Evolutionary conservation across 2,888 invertebrate species (phyloP).

Genomic region (Galeopsomyia nigrocyanea): DNA sequence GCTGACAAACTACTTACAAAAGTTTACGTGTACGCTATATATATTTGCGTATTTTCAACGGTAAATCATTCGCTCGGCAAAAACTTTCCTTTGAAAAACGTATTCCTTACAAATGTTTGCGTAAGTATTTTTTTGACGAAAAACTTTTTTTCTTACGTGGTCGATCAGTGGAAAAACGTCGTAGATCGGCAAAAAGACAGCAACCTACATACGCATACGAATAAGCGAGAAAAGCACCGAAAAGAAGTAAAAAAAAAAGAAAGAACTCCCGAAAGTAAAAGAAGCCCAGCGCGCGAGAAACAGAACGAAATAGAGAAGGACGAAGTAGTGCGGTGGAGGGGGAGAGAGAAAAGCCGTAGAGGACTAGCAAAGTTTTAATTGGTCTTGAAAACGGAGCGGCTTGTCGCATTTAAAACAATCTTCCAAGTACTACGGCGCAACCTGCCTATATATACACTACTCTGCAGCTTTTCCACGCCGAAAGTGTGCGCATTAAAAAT

Average conservation of each 20-base stretch:
- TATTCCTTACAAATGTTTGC: too few relatives aligned
- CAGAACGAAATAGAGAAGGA: constrained; percentile 18
- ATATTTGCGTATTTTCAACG: too few relatives aligned
- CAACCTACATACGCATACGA: constrained; percentile 19
- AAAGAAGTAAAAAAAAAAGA: constrained; percentile 24
- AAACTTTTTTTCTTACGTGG: too few relatives aligned
- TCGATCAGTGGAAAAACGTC: too few relatives aligned
- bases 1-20: constrained; percentile 3
- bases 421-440: constrained; percentile 22
- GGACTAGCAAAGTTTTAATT: constrained; percentile 61
- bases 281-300: constrained; percentile 14
- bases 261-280: constrained; percentile 10
- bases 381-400: constrained; percentile 61
- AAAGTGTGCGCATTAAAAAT: constrained; percentile 31
- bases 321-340: constrained; percentile 2
- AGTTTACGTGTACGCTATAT: background rate
- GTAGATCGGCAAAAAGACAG: too few relatives aligned
- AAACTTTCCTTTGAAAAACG: too few relatives aligned
- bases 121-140: too few relatives aligned
- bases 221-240: constrained; percentile 1
- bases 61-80: too few relatives aligned
- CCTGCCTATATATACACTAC: constrained; percentile 14
- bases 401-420: constrained; percentile 58
- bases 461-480: too few relatives aligned
- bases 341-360: constrained; percentile 36